A percentile compares a stretch with the other conserved stretches of the same genome.
These are phyloP conservation scores for Diarsia dahlii DNA, from an alignment of 2,888 invertebrate species.

Conservation along the genomic window DNA sequence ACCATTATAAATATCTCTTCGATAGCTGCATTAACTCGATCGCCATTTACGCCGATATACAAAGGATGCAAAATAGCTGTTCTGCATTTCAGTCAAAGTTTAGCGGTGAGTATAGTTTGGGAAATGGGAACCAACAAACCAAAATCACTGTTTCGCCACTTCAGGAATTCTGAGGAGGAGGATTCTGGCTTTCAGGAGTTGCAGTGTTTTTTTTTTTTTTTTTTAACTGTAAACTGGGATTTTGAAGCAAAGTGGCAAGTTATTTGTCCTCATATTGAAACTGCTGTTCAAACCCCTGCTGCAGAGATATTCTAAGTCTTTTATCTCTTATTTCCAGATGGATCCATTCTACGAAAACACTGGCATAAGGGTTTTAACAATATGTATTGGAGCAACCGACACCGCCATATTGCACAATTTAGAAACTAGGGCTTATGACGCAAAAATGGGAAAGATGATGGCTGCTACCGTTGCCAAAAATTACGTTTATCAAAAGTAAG, in stretches of 20 bases:
- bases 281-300: neutral
- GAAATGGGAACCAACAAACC: neutral
- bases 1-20: conserved; percentile 78
- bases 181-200: too few species aligned
- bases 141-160: too few species aligned
- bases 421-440: conserved; percentile 57
- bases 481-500: conserved; percentile 62
- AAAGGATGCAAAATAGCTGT: conserved; percentile 70
- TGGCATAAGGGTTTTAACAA: conserved; percentile 71
- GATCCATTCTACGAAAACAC: conserved; percentile 66
- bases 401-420: conserved; percentile 71
- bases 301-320: neutral
- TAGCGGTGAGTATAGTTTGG: conserved; percentile 35
- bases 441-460: conserved; percentile 47
- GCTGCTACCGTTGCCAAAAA: neutral
- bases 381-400: conserved; percentile 73
- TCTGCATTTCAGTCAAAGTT: conserved; percentile 52
- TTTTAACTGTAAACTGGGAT: too few species aligned
- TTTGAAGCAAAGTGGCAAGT: neutral
- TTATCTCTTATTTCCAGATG: conserved; percentile 61
- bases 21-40: conserved; percentile 61
- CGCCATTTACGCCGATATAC: conserved; percentile 69
- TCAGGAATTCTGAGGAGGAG: too few species aligned
- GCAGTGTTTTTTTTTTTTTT: too few species aligned
- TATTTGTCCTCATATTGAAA: neutral